A percentile compares a stretch with the other conserved stretches of the same genome.
phyloP scores from a whole-genome alignment of 1,140 invertebrate genomes.

The Camponotus floridanus region DNA sequence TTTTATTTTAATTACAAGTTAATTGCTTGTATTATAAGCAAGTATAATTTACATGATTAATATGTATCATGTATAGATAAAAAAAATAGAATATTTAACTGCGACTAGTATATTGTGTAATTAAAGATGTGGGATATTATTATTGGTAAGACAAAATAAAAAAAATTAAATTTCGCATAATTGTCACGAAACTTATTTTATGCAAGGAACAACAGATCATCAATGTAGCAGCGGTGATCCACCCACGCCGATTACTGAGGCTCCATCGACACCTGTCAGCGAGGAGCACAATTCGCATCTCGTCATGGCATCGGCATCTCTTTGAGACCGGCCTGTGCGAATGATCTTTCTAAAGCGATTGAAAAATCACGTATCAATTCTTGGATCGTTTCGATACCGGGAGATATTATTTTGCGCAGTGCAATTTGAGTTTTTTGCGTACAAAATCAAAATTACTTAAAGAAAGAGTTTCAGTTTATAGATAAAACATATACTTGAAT shows the following conservation, averaged over 20 bases:
- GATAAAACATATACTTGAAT: not conserved
- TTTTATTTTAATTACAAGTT: not conserved
- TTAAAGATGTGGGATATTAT: not conserved
- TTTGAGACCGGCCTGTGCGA: constrained; percentile 67
- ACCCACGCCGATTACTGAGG: constrained; percentile 84
- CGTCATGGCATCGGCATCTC: constrained; percentile 73
- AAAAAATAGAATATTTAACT: constrained; percentile 13
- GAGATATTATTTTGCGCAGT: constrained; percentile 27
- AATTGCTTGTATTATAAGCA: not conserved
- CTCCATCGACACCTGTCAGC: constrained; percentile 82
- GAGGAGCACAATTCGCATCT: constrained; percentile 79
- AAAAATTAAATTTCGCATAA: not conserved
- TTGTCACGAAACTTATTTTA: not conserved
- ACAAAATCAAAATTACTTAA: constrained; percentile 13
- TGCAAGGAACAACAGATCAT: constrained; percentile 80
- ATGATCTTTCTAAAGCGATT: constrained; percentile 55
- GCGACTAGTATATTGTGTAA: not conserved
- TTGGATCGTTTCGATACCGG: constrained; percentile 5
- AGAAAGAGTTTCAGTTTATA: not conserved
- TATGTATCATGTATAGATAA: not conserved
- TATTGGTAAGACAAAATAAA: not conserved
- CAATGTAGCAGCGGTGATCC: constrained; percentile 81
- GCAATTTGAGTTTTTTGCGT: constrained; percentile 22
- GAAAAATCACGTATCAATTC: constrained; percentile 35
- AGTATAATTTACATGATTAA: not conserved